Evolutionary conservation across 1,140 invertebrate species (phyloP), one percentile per base, ranked within the genome.

Genomic region (Apolygus lucorum): DNA sequence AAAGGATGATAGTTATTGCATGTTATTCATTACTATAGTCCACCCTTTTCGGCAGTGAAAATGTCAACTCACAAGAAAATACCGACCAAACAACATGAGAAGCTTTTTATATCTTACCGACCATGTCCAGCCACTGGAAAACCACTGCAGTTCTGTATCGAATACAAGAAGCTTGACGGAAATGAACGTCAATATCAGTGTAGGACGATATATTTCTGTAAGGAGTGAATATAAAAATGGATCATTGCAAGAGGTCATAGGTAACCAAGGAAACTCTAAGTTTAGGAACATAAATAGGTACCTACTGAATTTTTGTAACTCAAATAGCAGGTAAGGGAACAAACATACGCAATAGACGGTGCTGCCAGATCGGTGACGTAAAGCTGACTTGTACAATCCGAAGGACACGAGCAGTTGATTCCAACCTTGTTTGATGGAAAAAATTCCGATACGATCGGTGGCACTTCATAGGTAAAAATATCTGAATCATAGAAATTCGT

Each of bases 71-170:
- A n/a, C n/a, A n/a, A n/a, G n/a, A n/a, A n/a, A n/a, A n/a, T n/a
- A n/a, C n/a, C n/a, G n/a, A n/a, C n/a, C n/a, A n/a, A n/a, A n/a
- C n/a, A n/a, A n/a, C n/a, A n/a, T n/a, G n/a, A n/a, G n/a, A n/a
- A n/a, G n/a, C n/a, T n/a, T n/a, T n/a, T n/a, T n/a, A n/a, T n/a
- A n/a, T n/a, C 54, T 63, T 73, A 76, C 76, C 76, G 13, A 75
- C 54, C 27, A 77, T 70, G 27, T 77, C 76, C 1, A 77, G 70
- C 72, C 72, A 74, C 11, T 75, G 74, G 52, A 73, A 73, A 0
- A 74, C 68, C 27, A 77, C 69, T 26, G 76, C 76, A 0, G 73
- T 72, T 52, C 69, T 70, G 59, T 76, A 77, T 2, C 72, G 73
- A n/a, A 74, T 73, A 22, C 72, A 72, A 1, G 70, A 67, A 11